Base-by-base conservation (phyloP, 1,140 invertebrate species). In the Drosophila rufa region DNA sequence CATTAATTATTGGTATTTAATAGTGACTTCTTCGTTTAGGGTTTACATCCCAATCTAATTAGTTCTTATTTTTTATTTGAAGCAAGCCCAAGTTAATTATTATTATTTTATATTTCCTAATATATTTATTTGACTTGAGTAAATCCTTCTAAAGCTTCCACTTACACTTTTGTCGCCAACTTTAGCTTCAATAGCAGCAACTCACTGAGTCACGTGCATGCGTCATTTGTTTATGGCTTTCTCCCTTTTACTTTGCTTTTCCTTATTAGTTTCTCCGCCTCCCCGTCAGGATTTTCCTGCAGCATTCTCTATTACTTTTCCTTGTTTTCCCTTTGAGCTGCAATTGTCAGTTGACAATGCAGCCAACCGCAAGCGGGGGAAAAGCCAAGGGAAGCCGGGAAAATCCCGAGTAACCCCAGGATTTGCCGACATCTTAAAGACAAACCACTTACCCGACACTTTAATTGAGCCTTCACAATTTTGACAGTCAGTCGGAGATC, bases 161-260 rank as follows among this genome's bases (percentile, higher is more conserved):
- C 33, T 36, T 36, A 40, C 36, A 43, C 3, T 56, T 40, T 11
- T 17, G 48, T 40, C 15, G 19, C 27, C n/a, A n/a, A 42, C 38
- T 22, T 46, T 42, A 17, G 7, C 11, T 3, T 11, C n/a, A n/a
- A n/a, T n/a, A n/a, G n/a, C n/a, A n/a, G n/a, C n/a, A n/a, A n/a
- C n/a, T n/a, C 51, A 27, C 38, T 19, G 25, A 80, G 65, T 78
- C 74, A 70, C 68, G 65, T 85, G 82, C 79, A 50, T 75, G 82
- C 75, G 57, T 59, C 82, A 86, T 86, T 85, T 86, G 82, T 68
- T 79, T 75, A 85, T 70, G 74, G 58, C 75, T 82, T 65, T 59
- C 78, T 30, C 68, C 82, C 77, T 71, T 59, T 78, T 58, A 27
- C 68, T 58, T 69, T 55, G 74, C 81, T 73, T 73, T 73, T 84